Percentiles rank a stretch among this genome's conserved stretches.
These are phyloP conservation scores for Monopterus albus DNA, from an alignment of 2,113 vertebrate species.

Conservation along the genomic window DNA sequence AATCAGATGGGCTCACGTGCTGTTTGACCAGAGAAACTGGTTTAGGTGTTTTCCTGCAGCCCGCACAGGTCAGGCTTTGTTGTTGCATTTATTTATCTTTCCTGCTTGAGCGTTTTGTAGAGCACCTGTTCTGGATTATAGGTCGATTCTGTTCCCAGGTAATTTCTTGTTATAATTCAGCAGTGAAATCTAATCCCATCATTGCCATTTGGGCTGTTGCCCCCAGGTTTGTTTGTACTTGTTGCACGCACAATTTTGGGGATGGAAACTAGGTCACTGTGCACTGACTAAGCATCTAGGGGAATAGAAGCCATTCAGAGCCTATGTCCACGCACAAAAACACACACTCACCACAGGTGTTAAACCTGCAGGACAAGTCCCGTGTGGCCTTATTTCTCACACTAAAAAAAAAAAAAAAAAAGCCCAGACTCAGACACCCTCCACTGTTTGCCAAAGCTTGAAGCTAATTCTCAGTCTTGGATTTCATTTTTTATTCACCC, in stretches of 20 bases:
- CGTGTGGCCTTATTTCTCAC: slow-evolving; percentile 12
- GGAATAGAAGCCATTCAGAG: slow-evolving; percentile 1
- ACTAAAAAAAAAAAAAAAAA: not conserved
- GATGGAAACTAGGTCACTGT: slow-evolving; percentile 34
- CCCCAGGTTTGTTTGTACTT: slow-evolving; percentile 27
- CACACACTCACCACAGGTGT: not conserved
- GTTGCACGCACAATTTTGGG: slow-evolving; percentile 35
- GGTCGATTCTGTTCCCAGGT: slow-evolving; percentile 36
- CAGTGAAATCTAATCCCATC: slow-evolving; percentile 36
- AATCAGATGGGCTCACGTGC: slow-evolving; percentile 36
- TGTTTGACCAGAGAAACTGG: slow-evolving; percentile 61
- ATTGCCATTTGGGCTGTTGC: not conserved
- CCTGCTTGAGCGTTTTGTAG: slow-evolving; percentile 32
- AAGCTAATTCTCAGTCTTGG: not conserved
- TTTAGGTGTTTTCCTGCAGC: slow-evolving; percentile 38
- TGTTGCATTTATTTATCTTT: slow-evolving; percentile 44
- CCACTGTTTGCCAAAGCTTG: too few species aligned
- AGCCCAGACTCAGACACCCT: too few species aligned
- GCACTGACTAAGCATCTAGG: not conserved
- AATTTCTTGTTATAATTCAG: slow-evolving; percentile 54
- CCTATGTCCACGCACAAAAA: not conserved
- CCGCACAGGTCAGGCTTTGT: slow-evolving; percentile 57
- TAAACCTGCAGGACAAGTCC: not conserved
- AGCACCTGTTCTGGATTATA: slow-evolving; percentile 69
- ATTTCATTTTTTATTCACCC: not conserved